phyloP scores from a whole-genome alignment of 2,888 invertebrate species.

The Calameuta filiformis region DNA sequence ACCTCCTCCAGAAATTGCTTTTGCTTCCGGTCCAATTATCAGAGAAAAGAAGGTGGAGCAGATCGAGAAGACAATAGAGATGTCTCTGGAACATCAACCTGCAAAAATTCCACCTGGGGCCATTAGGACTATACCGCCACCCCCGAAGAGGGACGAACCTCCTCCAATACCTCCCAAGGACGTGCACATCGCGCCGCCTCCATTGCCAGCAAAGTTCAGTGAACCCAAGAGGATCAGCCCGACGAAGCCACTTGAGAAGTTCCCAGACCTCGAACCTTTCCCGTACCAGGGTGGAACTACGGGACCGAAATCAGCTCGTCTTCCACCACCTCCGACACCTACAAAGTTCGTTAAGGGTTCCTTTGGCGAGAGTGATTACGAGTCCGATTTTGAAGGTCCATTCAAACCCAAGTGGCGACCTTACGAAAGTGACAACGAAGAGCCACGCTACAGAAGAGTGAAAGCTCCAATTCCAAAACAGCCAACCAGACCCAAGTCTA shows the following conservation, averaged over 20 bases:
- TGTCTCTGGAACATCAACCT: slow-evolving; percentile 68
- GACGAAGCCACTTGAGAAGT: slow-evolving; percentile 62
- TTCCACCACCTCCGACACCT: slow-evolving; percentile 69
- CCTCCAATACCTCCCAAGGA: slow-evolving; percentile 65
- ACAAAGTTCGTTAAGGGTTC: slow-evolving; percentile 71
- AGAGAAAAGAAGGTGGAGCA: slow-evolving; percentile 70
- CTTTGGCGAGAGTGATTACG: slow-evolving; percentile 75
- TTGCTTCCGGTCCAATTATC: slow-evolving; percentile 68
- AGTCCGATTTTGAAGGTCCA: slow-evolving; percentile 72
- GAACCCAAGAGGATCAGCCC: slow-evolving; percentile 42
- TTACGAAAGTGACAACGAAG: slow-evolving; percentile 75
- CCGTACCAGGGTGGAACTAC: slow-evolving; percentile 67
- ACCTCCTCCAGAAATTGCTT: slow-evolving; percentile 76
- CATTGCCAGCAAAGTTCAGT: slow-evolving; percentile 59
- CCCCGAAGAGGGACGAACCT: slow-evolving; percentile 41
- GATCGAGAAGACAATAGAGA: slow-evolving; percentile 66
- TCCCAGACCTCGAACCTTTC: slow-evolving; percentile 67
- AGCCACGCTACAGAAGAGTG: slow-evolving; percentile 70
- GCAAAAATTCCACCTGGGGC: slow-evolving; percentile 69
- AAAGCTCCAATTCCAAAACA: slow-evolving; percentile 66
- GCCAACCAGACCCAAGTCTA: slow-evolving; percentile 67
- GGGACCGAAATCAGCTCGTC: slow-evolving; percentile 57
- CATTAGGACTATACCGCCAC: slow-evolving; percentile 70
- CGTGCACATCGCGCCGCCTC: slow-evolving; percentile 53
- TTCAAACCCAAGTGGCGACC: slow-evolving; percentile 71